Evolutionary conservation across 2,888 invertebrate genomes (phyloP).

Genomic region (Eupithecia exiguata): DNA sequence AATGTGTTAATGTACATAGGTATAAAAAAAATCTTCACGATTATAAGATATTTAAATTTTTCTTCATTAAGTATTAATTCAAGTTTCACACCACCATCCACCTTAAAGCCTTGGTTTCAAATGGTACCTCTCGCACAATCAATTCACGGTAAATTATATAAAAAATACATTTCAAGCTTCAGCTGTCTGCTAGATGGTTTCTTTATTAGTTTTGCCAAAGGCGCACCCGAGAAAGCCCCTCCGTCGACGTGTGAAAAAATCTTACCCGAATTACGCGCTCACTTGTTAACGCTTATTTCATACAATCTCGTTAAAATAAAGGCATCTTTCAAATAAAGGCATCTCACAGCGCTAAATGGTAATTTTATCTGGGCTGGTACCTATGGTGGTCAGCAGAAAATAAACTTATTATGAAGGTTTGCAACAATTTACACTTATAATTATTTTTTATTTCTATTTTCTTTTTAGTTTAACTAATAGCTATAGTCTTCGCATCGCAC

Average conservation of each 20-base stretch:
- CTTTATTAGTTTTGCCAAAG: conserved; percentile 83
- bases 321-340: too few relatives aligned
- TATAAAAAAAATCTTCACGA: background rate
- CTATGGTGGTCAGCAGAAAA: too few relatives aligned
- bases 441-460: too few relatives aligned
- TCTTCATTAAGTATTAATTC: background rate
- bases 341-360: background rate
- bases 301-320: background rate
- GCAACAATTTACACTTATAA: too few relatives aligned
- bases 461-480: too few relatives aligned
- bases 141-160: conserved; percentile 83
- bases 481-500: too few relatives aligned
- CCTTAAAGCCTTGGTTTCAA: conserved; percentile 55
- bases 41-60: background rate
- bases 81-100: background rate
- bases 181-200: conserved; percentile 82
- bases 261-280: conserved; percentile 61
- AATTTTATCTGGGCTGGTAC: background rate
- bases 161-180: conserved; percentile 85
- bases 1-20: too few relatives aligned
- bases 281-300: background rate
- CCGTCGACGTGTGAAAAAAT: conserved; percentile 79
- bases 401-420: too few relatives aligned
- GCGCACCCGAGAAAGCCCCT: conserved; percentile 55
- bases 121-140: conserved; percentile 69